These are phyloP conservation scores for Ditula angustiorana DNA, from an alignment of 2,888 invertebrate genomes.

Conservation along the genomic window DNA sequence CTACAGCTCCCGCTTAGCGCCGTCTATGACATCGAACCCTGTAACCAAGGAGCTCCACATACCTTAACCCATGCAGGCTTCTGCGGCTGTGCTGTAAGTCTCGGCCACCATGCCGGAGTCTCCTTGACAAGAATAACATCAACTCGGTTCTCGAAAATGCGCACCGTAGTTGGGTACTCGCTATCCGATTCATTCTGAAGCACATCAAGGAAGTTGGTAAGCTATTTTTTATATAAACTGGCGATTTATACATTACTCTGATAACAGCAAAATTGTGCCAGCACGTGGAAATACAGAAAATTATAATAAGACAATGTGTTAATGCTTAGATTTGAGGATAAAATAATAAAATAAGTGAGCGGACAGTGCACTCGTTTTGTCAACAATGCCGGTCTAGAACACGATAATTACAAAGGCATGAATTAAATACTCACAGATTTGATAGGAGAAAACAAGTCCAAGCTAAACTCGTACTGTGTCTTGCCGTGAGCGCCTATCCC, in stretches of 20 bases:
- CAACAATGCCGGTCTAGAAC: constrained; percentile 6
- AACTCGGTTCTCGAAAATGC: constrained; percentile 91
- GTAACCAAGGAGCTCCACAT: too few relatives aligned
- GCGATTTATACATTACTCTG: too few relatives aligned
- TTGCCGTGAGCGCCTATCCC: constrained; percentile 93
- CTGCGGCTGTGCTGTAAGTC: constrained; percentile 91
- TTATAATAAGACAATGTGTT: too few relatives aligned
- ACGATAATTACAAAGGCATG: background rate
- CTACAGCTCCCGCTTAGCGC: too few relatives aligned
- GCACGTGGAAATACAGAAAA: too few relatives aligned
- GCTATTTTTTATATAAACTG: too few relatives aligned
- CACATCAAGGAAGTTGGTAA: too few relatives aligned
- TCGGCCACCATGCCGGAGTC: constrained; percentile 92
- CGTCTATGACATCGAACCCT: too few relatives aligned
- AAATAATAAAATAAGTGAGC: too few relatives aligned
- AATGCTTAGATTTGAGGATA: too few relatives aligned
- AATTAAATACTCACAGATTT: constrained; percentile 70
- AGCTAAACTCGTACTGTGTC: constrained; percentile 90
- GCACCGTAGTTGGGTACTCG: constrained; percentile 55
- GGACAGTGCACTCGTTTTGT: background rate
- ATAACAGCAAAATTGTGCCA: too few relatives aligned
- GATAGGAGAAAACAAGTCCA: constrained; percentile 89
- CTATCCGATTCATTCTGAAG: constrained; percentile 59
- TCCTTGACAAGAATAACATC: constrained; percentile 90
- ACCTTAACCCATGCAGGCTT: constrained; percentile 96